Percentiles rank a stretch among this genome's conserved stretches.
Conservation (phyloP, 2,797 vertebrate genomes). For the Euphonia xanthogaster region DNA sequence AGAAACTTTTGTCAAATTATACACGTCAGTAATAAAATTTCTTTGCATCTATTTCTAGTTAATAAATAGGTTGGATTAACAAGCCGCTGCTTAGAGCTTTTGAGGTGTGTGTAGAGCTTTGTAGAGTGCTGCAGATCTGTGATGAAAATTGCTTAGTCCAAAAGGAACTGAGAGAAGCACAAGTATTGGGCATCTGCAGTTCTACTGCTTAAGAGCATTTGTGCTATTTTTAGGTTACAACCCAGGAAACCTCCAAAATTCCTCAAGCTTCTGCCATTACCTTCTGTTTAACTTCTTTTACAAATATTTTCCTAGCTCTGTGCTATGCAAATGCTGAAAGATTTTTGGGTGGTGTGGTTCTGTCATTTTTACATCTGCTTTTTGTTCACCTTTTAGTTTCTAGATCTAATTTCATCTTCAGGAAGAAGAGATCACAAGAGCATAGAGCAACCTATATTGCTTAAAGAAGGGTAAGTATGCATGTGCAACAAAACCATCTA, state of each 20-base stretch:
- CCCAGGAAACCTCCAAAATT: not conserved
- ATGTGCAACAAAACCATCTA: not conserved
- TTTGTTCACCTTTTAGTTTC: conserved; percentile 80
- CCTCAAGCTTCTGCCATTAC: not conserved
- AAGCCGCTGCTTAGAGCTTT: not conserved
- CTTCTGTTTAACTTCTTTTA: not conserved
- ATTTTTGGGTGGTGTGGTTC: not conserved
- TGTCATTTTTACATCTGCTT: not conserved
- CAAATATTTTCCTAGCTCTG: not conserved
- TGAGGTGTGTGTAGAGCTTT: not conserved
- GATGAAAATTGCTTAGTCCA: not conserved
- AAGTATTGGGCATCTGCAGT: not conserved
- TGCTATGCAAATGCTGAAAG: not conserved
- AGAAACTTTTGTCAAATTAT: not conserved
- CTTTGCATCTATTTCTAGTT: not conserved
- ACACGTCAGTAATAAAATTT: not conserved
- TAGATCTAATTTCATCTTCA: conserved; percentile 97
- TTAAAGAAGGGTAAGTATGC: conserved; percentile 94
- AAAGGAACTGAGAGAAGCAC: not conserved
- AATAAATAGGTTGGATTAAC: not conserved
- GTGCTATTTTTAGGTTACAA: not conserved
- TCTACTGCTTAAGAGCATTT: not conserved
- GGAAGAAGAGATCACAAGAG: conserved; percentile 96
- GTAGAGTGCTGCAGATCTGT: not conserved
- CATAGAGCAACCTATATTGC: conserved; percentile 94